Conservation (phyloP, 2,113 vertebrate genomes). For the Phylloscopus trochiloides region DNA sequence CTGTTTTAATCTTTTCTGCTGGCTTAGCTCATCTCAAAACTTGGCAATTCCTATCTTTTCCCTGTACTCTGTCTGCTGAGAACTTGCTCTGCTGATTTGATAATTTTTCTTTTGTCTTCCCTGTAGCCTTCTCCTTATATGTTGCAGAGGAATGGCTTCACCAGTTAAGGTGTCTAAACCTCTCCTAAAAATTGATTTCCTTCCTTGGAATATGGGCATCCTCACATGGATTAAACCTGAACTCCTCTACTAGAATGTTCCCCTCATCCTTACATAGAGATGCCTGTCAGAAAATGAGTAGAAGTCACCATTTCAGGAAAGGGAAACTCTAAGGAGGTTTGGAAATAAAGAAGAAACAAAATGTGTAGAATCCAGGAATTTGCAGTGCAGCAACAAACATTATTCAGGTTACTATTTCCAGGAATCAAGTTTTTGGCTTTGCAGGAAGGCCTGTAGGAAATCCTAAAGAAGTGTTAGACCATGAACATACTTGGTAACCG, state of each 20-base stretch:
- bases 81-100: neutral
- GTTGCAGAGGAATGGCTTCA: neutral
- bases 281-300: neutral
- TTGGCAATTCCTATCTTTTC: neutral
- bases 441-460: neutral
- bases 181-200: neutral
- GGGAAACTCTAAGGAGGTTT: neutral
- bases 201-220: neutral
- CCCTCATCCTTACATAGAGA: neutral
- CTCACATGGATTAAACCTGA: neutral
- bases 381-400: neutral
- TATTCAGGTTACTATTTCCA: neutral
- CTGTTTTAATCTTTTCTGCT: neutral
- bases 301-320: neutral
- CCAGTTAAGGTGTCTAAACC: neutral
- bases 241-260: neutral
- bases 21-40: neutral
- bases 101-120: neutral
- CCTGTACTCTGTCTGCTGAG: neutral
- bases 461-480: neutral
- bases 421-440: slow-evolving; percentile 1
- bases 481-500: neutral
- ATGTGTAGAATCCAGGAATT: neutral
- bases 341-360: neutral
- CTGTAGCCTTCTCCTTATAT: neutral